Evolutionary conservation across 2,113 vertebrate genomes (phyloP).

Genomic region (Plecotus auritus): DNA sequence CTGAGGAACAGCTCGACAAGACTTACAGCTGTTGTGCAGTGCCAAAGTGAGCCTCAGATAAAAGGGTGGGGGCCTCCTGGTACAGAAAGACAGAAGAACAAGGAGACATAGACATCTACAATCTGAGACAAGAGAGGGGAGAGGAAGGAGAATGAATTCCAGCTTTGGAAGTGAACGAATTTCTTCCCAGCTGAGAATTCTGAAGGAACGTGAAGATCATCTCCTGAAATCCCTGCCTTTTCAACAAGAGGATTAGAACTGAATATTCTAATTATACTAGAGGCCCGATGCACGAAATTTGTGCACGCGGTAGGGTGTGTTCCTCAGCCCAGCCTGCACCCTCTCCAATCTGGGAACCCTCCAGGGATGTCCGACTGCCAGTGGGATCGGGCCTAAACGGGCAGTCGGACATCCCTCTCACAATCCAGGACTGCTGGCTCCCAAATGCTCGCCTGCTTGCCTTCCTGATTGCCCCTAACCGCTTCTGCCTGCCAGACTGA

Average conservation of each 20-base stretch:
- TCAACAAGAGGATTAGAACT: background rate
- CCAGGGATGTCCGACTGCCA: no score
- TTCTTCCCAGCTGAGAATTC: background rate
- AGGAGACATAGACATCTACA: background rate
- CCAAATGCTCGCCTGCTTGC: no score
- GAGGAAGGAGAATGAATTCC: background rate
- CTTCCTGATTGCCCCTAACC: no score
- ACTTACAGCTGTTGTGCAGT: background rate
- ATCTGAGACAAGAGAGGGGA: background rate
- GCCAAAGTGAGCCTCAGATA: background rate
- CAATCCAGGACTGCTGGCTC: no score
- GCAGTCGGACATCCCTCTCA: no score
- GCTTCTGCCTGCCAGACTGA: no score
- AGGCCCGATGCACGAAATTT: no score
- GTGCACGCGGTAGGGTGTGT: no score
- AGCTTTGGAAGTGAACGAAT: background rate
- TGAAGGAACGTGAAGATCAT: background rate
- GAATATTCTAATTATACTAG: background rate
- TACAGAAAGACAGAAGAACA: background rate
- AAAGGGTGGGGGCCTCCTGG: background rate
- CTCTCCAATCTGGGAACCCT: no score
- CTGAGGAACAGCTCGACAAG: background rate
- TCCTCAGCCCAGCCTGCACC: no score
- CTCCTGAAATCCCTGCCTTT: slow-evolving; percentile 8
- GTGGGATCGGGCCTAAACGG: no score